Conservation (phyloP, 2,113 vertebrate genomes). For the Alligator mississippiensis region DNA sequence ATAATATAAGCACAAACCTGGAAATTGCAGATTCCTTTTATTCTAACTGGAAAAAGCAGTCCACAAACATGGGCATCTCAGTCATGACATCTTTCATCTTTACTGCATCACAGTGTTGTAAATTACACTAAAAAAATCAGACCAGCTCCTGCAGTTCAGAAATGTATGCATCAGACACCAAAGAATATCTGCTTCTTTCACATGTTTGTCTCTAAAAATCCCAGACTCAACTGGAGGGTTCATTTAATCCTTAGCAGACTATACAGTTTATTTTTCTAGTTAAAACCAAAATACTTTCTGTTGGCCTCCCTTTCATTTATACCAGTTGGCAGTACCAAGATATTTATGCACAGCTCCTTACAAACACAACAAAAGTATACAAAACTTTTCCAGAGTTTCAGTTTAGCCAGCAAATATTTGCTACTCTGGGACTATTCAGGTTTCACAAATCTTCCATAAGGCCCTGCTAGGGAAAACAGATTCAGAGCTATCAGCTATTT, state of each 20-base stretch:
- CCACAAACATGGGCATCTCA: background rate
- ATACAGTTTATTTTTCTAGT: background rate
- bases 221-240: background rate
- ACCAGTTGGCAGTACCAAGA: background rate
- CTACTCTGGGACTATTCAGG: background rate
- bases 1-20: background rate
- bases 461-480: background rate
- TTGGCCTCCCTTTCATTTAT: background rate
- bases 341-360: background rate
- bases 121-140: background rate
- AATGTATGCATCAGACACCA: background rate
- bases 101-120: background rate
- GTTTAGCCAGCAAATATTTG: background rate
- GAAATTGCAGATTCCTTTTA: background rate
- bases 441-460: background rate
- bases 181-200: background rate
- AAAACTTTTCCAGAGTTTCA: background rate
- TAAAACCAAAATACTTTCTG: background rate
- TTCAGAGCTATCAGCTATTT: background rate
- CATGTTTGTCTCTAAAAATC: background rate
- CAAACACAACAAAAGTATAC: background rate
- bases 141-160: background rate
- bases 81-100: background rate
- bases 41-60: background rate
- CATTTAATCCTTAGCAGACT: constrained; percentile 25